phyloP scores from a whole-genome alignment of 2,113 vertebrate species.

The Martes martes region DNA sequence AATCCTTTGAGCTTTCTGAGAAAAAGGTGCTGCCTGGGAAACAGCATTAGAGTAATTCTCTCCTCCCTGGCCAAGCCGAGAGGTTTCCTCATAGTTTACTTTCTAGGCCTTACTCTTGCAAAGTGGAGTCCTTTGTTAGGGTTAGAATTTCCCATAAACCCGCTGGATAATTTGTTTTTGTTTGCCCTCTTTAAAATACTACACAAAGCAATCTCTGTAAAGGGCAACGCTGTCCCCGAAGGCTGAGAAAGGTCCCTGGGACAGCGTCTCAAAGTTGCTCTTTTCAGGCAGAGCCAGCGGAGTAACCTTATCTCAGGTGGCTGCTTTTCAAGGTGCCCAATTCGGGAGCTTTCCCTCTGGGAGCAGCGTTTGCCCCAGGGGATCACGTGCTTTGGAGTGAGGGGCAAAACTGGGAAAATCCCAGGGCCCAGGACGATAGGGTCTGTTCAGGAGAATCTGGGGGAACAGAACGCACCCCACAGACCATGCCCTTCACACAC shows the following conservation, averaged over 20 bases:
- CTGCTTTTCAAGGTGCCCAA: constrained; percentile 47
- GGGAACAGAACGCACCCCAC: background rate
- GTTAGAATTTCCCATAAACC: constrained; percentile 67
- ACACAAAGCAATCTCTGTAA: constrained; percentile 70
- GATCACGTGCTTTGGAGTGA: constrained; percentile 12
- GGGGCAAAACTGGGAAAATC: background rate
- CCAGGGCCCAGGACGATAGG: background rate
- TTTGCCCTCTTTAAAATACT: constrained; percentile 64
- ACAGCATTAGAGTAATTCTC: constrained; percentile 2
- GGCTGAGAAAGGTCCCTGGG: constrained; percentile 50
- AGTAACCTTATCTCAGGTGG: constrained; percentile 65
- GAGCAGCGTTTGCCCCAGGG: background rate
- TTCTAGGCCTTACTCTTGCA: constrained; percentile 9
- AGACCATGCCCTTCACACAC: background rate
- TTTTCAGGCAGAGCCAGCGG: constrained; percentile 64
- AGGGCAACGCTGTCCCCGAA: constrained; percentile 40
- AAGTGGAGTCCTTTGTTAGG: constrained; percentile 56
- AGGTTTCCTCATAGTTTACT: constrained; percentile 43
- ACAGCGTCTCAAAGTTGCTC: constrained; percentile 42
- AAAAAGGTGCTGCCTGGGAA: background rate
- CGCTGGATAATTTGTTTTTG: constrained; percentile 68
- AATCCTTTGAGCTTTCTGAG: constrained; percentile 28
- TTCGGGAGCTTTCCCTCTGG: constrained; percentile 38
- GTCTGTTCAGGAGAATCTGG: background rate
- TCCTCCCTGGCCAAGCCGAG: background rate